Conservation (phyloP, 2,797 vertebrate species). For the Poeciliopsis paucimaculata region DNA sequence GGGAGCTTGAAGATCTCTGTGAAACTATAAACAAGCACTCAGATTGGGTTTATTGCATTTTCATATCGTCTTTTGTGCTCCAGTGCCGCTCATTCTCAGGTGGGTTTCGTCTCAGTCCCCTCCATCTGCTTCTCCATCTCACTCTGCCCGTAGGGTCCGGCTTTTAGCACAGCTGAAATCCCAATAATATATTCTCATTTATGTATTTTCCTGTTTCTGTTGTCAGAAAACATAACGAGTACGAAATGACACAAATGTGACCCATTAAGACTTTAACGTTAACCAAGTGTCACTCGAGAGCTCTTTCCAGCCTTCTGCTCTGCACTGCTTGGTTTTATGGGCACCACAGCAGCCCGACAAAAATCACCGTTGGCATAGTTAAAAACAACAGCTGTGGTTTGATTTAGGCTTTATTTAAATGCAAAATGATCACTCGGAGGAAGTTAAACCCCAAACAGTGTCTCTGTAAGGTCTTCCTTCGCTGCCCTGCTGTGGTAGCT, state of each 20-base stretch:
- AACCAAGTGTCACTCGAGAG: slow-evolving; percentile 16
- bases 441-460: background rate
- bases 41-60: background rate
- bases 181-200: slow-evolving; percentile 5
- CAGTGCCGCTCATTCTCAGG: slow-evolving; percentile 1
- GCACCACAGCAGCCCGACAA: background rate
- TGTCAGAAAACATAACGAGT: slow-evolving; percentile 17
- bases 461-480: slow-evolving; percentile 1
- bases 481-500: background rate
- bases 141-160: background rate
- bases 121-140: slow-evolving; percentile 17
- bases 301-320: slow-evolving; percentile 13
- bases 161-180: slow-evolving; percentile 3
- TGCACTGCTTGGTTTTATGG: background rate
- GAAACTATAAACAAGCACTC: slow-evolving; percentile 4
- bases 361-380: background rate
- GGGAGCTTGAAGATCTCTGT: background rate
- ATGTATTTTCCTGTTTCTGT: slow-evolving; percentile 11
- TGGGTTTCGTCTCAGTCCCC: slow-evolving; percentile 7
- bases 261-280: slow-evolving; percentile 20
- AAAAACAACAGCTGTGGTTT: slow-evolving; percentile 16
- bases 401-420: slow-evolving; percentile 19
- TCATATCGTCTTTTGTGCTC: slow-evolving; percentile 5
- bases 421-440: slow-evolving; percentile 6
- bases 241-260: slow-evolving; percentile 15